phyloP scores from a whole-genome alignment of 1,140 invertebrate genomes.

The Parasteatoda tepidariorum region DNA sequence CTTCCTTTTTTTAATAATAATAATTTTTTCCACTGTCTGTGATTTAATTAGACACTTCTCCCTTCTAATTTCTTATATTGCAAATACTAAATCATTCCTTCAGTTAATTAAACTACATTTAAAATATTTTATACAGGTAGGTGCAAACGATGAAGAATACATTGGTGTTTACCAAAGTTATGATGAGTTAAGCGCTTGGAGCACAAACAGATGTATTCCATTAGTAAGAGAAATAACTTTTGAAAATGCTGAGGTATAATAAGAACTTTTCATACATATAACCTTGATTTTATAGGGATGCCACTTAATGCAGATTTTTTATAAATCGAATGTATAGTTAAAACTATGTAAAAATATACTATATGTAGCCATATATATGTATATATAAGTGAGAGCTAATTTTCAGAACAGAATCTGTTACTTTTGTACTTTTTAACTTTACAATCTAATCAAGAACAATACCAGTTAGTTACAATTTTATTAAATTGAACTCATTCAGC shows the following conservation, averaged over 20 bases:
- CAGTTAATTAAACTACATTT: background rate
- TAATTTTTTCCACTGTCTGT: no score
- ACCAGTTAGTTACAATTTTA: no score
- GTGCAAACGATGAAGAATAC: constrained; percentile 66
- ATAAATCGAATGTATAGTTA: no score
- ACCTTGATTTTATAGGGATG: background rate
- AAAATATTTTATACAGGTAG: constrained; percentile 48
- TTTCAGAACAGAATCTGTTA: no score
- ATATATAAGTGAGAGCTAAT: no score
- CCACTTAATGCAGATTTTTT: no score
- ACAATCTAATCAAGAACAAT: no score
- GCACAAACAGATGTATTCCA: constrained; percentile 81
- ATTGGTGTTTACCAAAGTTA: constrained; percentile 69
- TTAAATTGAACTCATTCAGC: no score
- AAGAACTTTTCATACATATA: background rate
- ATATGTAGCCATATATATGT: no score
- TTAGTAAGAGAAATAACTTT: constrained; percentile 86
- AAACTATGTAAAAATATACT: background rate
- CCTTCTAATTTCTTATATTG: background rate
- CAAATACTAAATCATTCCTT: background rate
- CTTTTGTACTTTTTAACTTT: no score
- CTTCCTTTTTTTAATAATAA: background rate
- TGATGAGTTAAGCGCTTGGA: constrained; percentile 80
- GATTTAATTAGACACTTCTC: background rate
- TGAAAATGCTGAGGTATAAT: constrained; percentile 88